Evolutionary conservation across 2,888 invertebrate species (phyloP).

Genomic region (Galerucella pusilla): DNA sequence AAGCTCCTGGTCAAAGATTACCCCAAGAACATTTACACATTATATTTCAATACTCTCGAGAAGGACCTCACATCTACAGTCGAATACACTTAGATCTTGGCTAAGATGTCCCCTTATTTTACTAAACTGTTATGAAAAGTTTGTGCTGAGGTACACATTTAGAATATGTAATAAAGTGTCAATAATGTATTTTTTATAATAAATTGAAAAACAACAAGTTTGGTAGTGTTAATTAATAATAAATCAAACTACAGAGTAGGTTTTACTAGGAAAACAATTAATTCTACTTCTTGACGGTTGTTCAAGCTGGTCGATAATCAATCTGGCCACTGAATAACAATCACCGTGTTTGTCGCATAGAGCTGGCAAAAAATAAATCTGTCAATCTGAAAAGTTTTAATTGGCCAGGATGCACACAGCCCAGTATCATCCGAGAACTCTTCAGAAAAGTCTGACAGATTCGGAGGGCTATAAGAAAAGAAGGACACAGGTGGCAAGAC

Average conservation of each 20-base stretch:
- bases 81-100: too few relatives aligned
- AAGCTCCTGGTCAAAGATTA: too few relatives aligned
- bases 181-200: too few relatives aligned
- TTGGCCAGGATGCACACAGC: constrained; percentile 30
- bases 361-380: constrained; percentile 59
- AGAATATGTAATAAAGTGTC: too few relatives aligned
- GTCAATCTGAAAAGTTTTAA: constrained; percentile 51
- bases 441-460: constrained; percentile 33
- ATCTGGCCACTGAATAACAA: constrained; percentile 54
- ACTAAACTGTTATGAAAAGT: too few relatives aligned
- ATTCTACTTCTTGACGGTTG: background rate
- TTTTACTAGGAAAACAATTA: constrained; percentile 15
- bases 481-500: constrained; percentile 55
- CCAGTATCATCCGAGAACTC: constrained; percentile 16
- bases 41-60: too few relatives aligned
- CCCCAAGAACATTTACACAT: too few relatives aligned
- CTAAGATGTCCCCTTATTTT: too few relatives aligned
- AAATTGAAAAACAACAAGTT: too few relatives aligned
- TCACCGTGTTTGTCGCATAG: constrained; percentile 38
- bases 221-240: background rate
- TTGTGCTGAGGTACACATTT: too few relatives aligned
- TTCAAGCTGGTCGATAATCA: constrained; percentile 48
- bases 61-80: too few relatives aligned
- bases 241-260: background rate
- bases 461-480: constrained; percentile 27